phyloP scores from a whole-genome alignment of 2,797 vertebrate genomes.

The Paratrypauchen microcephalus region DNA sequence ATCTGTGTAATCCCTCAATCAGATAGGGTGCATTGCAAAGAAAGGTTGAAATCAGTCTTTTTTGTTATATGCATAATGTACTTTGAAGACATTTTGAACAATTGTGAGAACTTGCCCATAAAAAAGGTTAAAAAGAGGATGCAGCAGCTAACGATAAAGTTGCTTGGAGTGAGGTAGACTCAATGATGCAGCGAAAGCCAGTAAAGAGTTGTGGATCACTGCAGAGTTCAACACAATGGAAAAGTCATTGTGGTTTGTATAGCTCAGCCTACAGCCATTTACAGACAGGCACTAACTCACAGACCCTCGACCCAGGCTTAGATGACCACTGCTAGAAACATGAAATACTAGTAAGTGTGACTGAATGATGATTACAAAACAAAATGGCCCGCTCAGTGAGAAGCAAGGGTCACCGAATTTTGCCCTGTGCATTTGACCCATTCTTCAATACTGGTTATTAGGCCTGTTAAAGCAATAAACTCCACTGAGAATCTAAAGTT shows the following conservation, averaged over 20 bases:
- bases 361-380: not conserved
- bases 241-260: conserved; percentile 8
- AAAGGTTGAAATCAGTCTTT: too few relatives aligned
- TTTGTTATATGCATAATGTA: too few relatives aligned
- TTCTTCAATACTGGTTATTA: not conserved
- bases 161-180: not conserved
- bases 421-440: too few relatives aligned
- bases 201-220: conserved; percentile 1
- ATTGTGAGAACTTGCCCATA: too few relatives aligned
- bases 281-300: not conserved
- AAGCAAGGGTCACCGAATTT: too few relatives aligned
- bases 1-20: too few relatives aligned
- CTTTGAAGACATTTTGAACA: too few relatives aligned
- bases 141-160: not conserved
- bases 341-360: not conserved
- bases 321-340: not conserved
- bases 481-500: too few relatives aligned
- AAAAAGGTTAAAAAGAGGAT: not conserved
- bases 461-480: not conserved
- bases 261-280: not conserved
- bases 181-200: not conserved
- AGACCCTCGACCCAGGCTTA: not conserved
- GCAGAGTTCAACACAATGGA: conserved; percentile 7
- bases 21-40: too few relatives aligned
- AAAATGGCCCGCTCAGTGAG: not conserved